These are phyloP conservation scores for Tetanocera ferruginea DNA, from an alignment of 2,888 invertebrate species.

Conservation along the genomic window DNA sequence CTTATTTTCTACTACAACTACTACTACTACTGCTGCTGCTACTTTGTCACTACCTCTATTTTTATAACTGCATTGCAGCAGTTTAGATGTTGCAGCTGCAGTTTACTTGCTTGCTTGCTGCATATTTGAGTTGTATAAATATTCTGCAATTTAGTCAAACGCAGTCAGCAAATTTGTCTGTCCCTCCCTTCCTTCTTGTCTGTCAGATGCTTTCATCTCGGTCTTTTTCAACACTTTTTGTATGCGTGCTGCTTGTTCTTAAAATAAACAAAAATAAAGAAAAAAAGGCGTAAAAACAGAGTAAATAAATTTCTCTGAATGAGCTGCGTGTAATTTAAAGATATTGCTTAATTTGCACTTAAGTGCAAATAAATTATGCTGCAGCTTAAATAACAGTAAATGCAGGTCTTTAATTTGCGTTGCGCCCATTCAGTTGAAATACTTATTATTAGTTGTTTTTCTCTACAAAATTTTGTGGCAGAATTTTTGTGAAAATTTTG, in stretches of 20 bases:
- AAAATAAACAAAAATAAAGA: neutral
- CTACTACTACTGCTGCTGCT: too few species aligned
- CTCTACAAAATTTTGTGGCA: too few species aligned
- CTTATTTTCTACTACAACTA: too few species aligned
- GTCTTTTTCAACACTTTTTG: neutral
- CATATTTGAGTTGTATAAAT: slow-evolving; percentile 13
- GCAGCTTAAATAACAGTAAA: neutral
- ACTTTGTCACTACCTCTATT: too few species aligned
- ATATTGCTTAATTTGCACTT: slow-evolving; percentile 38
- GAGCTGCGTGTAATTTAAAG: slow-evolving; percentile 29
- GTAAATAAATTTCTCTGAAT: slow-evolving; percentile 18
- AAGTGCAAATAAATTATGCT: slow-evolving; percentile 32
- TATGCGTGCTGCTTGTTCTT: neutral
- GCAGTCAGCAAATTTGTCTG: slow-evolving; percentile 6
- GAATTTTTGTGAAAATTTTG: too few species aligned
- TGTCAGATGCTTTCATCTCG: neutral
- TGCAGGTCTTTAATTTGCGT: neutral
- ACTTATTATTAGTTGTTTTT: neutral
- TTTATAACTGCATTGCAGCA: too few species aligned
- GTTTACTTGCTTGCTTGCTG: neutral
- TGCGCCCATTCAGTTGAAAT: neutral
- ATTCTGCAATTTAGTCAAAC: slow-evolving; percentile 4
- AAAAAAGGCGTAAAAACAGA: neutral
- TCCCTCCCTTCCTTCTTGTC: neutral
- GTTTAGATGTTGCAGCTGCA: too few species aligned